Evolutionary conservation across 2,113 vertebrate genomes (phyloP).

Genomic region (Spilogale gracilis): DNA sequence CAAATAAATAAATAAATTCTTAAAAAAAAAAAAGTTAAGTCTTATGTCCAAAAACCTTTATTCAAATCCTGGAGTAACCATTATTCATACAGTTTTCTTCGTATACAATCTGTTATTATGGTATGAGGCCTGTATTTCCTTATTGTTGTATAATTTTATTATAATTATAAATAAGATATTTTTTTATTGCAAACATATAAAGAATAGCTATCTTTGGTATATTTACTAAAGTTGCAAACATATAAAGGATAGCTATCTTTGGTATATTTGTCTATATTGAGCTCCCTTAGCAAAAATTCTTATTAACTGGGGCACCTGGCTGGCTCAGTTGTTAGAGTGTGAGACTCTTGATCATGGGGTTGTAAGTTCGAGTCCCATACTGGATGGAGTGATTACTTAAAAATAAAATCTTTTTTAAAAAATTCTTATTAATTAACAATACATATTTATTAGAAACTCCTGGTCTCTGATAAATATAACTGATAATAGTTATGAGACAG

Average conservation of each 20-base stretch:
- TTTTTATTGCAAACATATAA: conserved; percentile 30
- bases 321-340: not conserved
- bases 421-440: not conserved
- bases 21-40: not conserved
- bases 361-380: not conserved
- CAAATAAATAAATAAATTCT: too few species aligned
- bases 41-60: not conserved
- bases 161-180: not conserved
- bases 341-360: not conserved
- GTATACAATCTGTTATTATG: not conserved
- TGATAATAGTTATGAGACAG: not conserved
- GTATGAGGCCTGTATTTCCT: not conserved
- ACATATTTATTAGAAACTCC: not conserved
- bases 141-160: not conserved
- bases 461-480: not conserved
- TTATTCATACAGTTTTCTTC: not conserved
- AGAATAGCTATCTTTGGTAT: not conserved
- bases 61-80: not conserved
- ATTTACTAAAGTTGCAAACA: not conserved
- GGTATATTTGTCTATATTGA: not conserved
- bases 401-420: not conserved
- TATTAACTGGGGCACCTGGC: not conserved
- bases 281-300: not conserved
- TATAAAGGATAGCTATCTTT: not conserved
- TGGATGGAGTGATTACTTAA: not conserved